phyloP scores from a whole-genome alignment of 2,888 invertebrate species.

The Phrixothrix hirtus region DNA sequence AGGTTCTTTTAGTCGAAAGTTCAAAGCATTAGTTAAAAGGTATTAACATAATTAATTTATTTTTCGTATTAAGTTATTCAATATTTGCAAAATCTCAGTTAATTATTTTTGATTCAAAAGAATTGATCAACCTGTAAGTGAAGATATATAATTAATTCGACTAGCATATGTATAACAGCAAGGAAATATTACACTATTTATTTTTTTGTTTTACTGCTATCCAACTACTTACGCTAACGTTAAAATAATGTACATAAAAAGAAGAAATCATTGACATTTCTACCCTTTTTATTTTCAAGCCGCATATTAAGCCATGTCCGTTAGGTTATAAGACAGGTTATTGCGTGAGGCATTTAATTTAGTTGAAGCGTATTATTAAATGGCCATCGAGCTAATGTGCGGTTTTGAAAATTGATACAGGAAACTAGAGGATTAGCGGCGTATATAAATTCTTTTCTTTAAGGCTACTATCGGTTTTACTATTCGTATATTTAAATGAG shows the following conservation, averaged over 20 bases:
- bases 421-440: conserved; percentile 27
- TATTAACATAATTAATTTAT: too few species aligned
- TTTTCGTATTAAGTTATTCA: too few species aligned
- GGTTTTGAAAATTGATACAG: conserved; percentile 33
- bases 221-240: conserved; percentile 17
- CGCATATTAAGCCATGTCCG: conserved; percentile 20
- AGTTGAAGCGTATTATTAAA: conserved; percentile 45
- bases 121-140: conserved; percentile 9
- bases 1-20: conserved; percentile 9
- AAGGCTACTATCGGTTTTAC: too few species aligned
- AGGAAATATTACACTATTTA: conserved; percentile 23
- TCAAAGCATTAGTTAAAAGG: too few species aligned
- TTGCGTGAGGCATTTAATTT: conserved; percentile 47
- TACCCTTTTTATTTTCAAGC: conserved; percentile 29
- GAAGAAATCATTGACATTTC: conserved; percentile 29
- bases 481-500: too few species aligned
- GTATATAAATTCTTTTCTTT: conserved; percentile 2
- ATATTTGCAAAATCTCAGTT: too few species aligned
- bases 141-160: conserved; percentile 21
- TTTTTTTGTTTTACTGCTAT: conserved; percentile 35
- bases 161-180: conserved; percentile 28
- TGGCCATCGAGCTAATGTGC: conserved; percentile 46
- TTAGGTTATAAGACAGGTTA: conserved; percentile 22
- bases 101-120: too few species aligned
- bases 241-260: conserved; percentile 19